These are phyloP conservation scores for Drosophila borealis DNA, from an alignment of 2,888 invertebrate species.

Conservation along the genomic window DNA sequence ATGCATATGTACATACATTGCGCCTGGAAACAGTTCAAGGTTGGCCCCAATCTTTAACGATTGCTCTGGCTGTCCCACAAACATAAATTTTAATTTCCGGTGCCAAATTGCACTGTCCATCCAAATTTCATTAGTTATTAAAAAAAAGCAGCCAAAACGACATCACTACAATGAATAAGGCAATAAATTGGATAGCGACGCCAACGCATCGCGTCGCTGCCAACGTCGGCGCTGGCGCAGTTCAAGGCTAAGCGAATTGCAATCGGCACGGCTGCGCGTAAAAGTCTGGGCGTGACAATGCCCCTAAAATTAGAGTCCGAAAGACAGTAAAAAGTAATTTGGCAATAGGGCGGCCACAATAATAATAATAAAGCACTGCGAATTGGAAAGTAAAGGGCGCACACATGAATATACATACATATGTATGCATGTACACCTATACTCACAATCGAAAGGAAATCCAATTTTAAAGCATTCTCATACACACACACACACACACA, in stretches of 20 bases:
- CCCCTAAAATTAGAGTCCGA: conserved; percentile 6
- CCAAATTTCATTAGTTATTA: conserved; percentile 17
- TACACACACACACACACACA: conserved; percentile 13
- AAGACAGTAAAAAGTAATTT: conserved; percentile 39
- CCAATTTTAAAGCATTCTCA: conserved; percentile 60
- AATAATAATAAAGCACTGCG: conserved; percentile 44
- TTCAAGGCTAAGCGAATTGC: conserved; percentile 61
- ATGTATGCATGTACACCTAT: neutral
- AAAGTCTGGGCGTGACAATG: conserved; percentile 6
- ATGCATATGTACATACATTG: neutral
- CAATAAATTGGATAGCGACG: conserved; percentile 12
- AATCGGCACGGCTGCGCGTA: conserved; percentile 29
- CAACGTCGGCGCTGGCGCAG: conserved; percentile 30
- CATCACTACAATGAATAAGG: conserved; percentile 9
- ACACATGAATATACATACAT: conserved; percentile 1
- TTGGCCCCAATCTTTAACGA: conserved; percentile 6
- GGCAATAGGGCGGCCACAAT: conserved; percentile 41
- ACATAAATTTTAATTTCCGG: conserved; percentile 38
- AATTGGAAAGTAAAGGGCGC: conserved; percentile 71
- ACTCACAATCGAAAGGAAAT: conserved; percentile 60
- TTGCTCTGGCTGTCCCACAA: neutral
- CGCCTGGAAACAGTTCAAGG: conserved; percentile 32
- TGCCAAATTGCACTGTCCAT: conserved; percentile 35
- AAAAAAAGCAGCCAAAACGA: neutral
- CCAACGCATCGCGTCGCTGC: conserved; percentile 45